Conservation (phyloP, 2,888 invertebrate genomes). For the Lasioglossum figueresi region DNA sequence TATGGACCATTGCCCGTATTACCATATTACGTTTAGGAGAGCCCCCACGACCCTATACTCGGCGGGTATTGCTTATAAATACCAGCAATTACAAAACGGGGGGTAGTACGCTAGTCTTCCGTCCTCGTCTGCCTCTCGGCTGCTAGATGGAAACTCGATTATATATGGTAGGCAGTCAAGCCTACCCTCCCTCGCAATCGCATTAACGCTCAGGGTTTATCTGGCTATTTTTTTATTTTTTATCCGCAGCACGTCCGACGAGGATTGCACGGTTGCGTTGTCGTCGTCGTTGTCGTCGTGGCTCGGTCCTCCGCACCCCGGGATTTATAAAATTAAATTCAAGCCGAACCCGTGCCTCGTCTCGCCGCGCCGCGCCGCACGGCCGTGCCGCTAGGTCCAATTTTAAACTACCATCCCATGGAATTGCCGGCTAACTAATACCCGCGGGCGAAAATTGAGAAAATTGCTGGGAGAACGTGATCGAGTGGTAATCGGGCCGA, state of each 20-base stretch:
- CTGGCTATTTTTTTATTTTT: conserved; percentile 51
- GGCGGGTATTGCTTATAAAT: conserved; percentile 83
- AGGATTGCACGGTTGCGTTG: conserved; percentile 10
- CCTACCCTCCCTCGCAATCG: conserved; percentile 68
- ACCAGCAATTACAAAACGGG: conserved; percentile 82
- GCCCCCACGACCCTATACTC: conserved; percentile 65
- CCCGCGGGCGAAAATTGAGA: conserved; percentile 34
- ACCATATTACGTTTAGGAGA: conserved; percentile 82
- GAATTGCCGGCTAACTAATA: conserved; percentile 36
- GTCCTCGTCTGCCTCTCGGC: conserved; percentile 49
- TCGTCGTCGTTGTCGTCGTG: conserved; percentile 15
- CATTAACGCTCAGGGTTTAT: conserved; percentile 69
- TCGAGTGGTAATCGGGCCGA: conserved; percentile 31
- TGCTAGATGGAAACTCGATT: conserved; percentile 73
- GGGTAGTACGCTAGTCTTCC: conserved; percentile 45
- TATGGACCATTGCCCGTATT: conserved; percentile 84
- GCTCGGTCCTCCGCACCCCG: background rate
- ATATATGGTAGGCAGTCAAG: conserved; percentile 65
- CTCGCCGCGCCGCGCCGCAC: too few species aligned
- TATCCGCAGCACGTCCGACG: conserved; percentile 15
- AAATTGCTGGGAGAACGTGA: conserved; percentile 40
- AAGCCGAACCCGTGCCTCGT: conserved; percentile 8
- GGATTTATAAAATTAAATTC: conserved; percentile 58
- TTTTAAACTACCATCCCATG: conserved; percentile 21
- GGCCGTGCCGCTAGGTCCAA: conserved; percentile 19